Base-by-base conservation (phyloP, 2,113 vertebrate genomes). In the Limnothrissa miodon region DNA sequence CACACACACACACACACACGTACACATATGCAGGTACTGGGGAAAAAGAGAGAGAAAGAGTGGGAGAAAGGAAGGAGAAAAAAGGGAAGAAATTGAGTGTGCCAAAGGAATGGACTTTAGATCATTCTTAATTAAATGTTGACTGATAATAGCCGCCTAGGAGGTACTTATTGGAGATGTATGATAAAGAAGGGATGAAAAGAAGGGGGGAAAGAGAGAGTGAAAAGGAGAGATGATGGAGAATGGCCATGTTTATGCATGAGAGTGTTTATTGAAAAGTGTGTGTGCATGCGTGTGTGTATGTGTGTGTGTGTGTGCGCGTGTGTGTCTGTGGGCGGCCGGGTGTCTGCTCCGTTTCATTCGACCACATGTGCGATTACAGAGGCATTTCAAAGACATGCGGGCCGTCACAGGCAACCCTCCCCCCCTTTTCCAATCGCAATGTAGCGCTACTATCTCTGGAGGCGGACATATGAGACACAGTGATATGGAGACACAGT, bases 241-340 rank as follows among this genome's bases (percentile, higher is more conserved):
- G 33, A 74, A n/a, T 4, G 8, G 59, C 5, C 5, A 74, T 74
- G 66, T 74, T 74, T 39, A 74, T 74, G 66, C 13, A 74, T 74
- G 66, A 74, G 33, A 4, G 33, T 74, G 33, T 74, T 74, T 74
- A 33, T 36, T 17, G 70, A 66, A 78, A 80, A 81, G 39, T 59
- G 39, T 46, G 78, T 83, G 86, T 44, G 70, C 80, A 78, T 56
- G 53, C 23, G 53, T 56, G 17, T 56, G 53, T 56, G 53, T 56
- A 21, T 13, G 17, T 1, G 53, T 13, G 21, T 56, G 23, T 56
- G 19, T 56, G 17, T 62, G 83, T 39, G 66, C n/a, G n/a, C n/a
- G n/a, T n/a, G n/a, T n/a, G n/a, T n/a, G n/a, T n/a, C n/a, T 74
- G 66, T 74, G 33, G 66, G 66, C 66, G 33, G 66, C 59, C n/a